Evolutionary conservation across 2,113 vertebrate species (phyloP).

Genomic region (Lontra canadensis): DNA sequence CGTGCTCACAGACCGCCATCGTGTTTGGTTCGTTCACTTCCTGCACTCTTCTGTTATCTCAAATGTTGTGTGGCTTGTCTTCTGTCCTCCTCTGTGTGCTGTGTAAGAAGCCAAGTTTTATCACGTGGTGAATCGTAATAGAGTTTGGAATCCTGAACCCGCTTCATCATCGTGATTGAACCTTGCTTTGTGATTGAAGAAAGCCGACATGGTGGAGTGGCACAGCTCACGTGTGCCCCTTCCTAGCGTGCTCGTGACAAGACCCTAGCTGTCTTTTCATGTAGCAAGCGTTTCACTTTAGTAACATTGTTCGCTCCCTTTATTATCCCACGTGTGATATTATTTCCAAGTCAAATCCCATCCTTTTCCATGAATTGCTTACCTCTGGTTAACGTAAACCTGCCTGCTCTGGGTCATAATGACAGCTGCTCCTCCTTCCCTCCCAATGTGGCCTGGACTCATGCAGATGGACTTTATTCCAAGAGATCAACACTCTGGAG

Average conservation of each 20-base stretch:
- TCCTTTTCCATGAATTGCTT: not conserved
- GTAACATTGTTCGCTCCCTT: not conserved
- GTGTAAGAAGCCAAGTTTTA: not conserved
- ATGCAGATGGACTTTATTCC: not conserved
- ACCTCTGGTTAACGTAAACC: not conserved
- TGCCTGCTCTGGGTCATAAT: not conserved
- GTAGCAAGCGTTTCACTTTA: not conserved
- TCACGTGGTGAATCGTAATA: not conserved
- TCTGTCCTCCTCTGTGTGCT: not conserved
- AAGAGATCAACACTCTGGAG: not conserved
- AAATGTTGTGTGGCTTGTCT: not conserved
- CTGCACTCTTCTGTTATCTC: not conserved
- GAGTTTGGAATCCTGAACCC: not conserved
- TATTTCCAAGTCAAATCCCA: not conserved
- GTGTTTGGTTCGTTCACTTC: not conserved
- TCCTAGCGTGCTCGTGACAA: no score
- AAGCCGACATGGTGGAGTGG: no score
- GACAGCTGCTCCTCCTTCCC: not conserved
- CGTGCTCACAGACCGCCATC: not conserved
- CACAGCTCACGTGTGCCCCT: no score
- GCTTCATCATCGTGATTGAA: not conserved
- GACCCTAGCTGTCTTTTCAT: not conserved
- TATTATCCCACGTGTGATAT: not conserved
- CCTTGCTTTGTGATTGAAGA: not conserved
- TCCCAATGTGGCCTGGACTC: not conserved